Evolutionary conservation across 2,113 vertebrate species (phyloP), one percentile per base, ranked within the genome.

Genomic region (Lonchura striata): DNA sequence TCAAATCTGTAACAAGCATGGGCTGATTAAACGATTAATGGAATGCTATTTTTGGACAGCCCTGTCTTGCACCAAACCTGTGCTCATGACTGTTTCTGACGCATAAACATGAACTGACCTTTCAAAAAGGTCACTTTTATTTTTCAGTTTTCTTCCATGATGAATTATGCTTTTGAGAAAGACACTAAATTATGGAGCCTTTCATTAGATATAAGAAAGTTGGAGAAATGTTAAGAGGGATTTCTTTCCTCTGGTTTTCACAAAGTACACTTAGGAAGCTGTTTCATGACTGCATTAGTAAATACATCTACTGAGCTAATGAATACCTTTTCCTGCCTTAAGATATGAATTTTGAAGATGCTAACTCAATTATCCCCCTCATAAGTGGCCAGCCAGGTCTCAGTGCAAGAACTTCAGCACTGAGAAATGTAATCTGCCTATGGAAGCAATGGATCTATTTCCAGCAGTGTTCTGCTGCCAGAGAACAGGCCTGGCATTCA

Each of bases 21-120:
- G 56, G 92, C 90, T 96, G 82, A 95, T 95, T 61, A 92, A 96
- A 94, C 70, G 80, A 92, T 94, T 96, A 96, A 96, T 95, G 91
- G 95, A 93, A 91, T 66, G 65, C 80, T 95, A 94, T 94, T 96
- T 88, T 72, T 92, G 72, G 89, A 82, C 44, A 92, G 89, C 39
- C 82, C 88, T 31, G 1, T 52, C 91, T 79, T 85, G 88, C 82
- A 89, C 91, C 91, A 86, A 89, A 92, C 88, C 84, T 85, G 61
- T 61, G 37, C 75, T 94, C 37, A 7, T 6, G 74, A 54, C 78
- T 76, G 64, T 84, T 92, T 94, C 74, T 88, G 80, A 86, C 92
- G 7, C 86, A 92, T 75, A 97, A 96, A 94, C 86, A 91, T 53
- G 82, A 90, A 65, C 61, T 90, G 92, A 95, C 96, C 96, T 97